Conservation (phyloP, 2,888 invertebrate genomes). For the Dermolepida albohirtum region DNA sequence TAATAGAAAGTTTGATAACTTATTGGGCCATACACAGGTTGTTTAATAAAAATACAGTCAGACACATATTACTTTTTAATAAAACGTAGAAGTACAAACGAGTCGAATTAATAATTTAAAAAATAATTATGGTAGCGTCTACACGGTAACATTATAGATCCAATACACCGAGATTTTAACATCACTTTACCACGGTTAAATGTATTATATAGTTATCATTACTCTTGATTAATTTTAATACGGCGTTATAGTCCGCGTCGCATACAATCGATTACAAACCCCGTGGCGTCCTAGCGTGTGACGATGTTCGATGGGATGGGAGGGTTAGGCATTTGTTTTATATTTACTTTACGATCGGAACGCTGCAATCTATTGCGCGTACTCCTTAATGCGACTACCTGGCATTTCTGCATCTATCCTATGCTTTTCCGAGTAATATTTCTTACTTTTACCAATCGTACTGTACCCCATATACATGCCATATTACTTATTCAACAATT, state of each 20-base stretch:
- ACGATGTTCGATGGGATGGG: constrained; percentile 41
- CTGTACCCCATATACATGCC: not conserved
- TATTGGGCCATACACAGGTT: no score
- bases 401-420: not conserved
- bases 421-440: not conserved
- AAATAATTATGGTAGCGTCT: constrained; percentile 46
- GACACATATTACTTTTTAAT: no score
- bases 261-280: constrained; percentile 51
- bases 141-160: constrained; percentile 28
- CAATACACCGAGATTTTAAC: constrained; percentile 43
- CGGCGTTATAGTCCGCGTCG: constrained; percentile 47
- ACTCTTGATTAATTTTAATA: constrained; percentile 50
- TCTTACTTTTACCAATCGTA: constrained; percentile 4
- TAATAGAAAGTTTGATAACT: no score
- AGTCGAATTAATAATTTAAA: constrained; percentile 45
- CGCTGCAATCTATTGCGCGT: constrained; percentile 14
- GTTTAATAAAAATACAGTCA: no score
- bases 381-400: constrained; percentile 7
- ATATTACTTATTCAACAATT: constrained; percentile 19
- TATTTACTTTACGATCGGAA: constrained; percentile 48
- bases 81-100: constrained; percentile 38
- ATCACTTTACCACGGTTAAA: constrained; percentile 46
- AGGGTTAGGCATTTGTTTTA: constrained; percentile 51
- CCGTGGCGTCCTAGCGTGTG: constrained; percentile 46
- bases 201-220: constrained; percentile 49